Percentiles rank a stretch among this genome's conserved stretches.
These are phyloP conservation scores for Muntiacus reevesi DNA, from an alignment of 2,113 vertebrate genomes.

Conservation along the genomic window DNA sequence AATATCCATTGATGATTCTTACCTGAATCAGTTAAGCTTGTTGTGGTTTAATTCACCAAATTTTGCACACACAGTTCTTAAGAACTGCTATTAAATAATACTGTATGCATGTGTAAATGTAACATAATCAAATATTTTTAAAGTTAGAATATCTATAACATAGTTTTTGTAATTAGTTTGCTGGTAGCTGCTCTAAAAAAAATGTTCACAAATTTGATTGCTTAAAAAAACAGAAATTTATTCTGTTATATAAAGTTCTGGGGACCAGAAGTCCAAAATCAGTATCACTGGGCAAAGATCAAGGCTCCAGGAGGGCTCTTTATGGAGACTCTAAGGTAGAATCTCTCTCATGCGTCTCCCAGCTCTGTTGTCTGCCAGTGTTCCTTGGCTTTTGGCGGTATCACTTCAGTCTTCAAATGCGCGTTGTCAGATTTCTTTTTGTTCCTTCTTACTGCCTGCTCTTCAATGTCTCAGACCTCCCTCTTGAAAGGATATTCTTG, in stretches of 20 bases:
- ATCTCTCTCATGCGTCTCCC: neutral
- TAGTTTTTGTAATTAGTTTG: neutral
- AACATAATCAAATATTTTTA: neutral
- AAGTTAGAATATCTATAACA: neutral
- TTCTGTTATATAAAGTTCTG: neutral
- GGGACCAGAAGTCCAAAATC: neutral
- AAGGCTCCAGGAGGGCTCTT: neutral
- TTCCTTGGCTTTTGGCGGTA: neutral
- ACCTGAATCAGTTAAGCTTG: neutral
- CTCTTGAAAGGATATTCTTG: neutral
- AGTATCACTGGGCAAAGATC: neutral
- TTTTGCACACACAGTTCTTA: neutral
- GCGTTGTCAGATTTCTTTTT: neutral
- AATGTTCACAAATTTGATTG: neutral
- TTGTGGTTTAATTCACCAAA: conserved; percentile 5
- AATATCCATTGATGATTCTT: conserved; percentile 10
- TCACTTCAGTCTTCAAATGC: neutral
- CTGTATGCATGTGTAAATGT: neutral
- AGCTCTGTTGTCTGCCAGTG: neutral
- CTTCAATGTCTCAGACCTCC: neutral
- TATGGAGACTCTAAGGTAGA: neutral
- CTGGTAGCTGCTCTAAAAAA: neutral
- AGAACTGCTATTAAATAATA: neutral
- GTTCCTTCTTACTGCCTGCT: neutral
- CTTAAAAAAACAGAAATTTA: neutral